Evolutionary conservation across 2,113 vertebrate species (phyloP).

Genomic region (Porphyrio hochstetteri): DNA sequence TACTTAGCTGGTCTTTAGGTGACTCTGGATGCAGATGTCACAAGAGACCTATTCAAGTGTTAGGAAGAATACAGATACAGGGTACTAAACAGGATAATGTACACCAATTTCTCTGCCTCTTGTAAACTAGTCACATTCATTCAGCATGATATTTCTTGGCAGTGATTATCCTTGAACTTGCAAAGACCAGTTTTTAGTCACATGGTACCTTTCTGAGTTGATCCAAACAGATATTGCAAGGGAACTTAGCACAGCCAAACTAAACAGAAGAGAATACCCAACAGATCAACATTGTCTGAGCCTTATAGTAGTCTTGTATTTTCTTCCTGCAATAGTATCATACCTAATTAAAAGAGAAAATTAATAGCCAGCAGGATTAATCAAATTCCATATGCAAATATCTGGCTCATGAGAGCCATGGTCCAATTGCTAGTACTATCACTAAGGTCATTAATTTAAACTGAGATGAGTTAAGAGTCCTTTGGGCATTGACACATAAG

Average conservation of each 20-base stretch:
- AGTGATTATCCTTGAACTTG: background rate
- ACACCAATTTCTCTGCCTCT: background rate
- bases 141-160: background rate
- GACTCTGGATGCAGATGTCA: background rate
- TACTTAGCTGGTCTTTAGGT: background rate
- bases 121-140: background rate
- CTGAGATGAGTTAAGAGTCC: slow-evolving; percentile 62
- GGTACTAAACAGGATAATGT: background rate
- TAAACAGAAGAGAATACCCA: background rate
- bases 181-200: background rate
- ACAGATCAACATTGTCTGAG: background rate
- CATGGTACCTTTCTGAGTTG: background rate
- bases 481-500: slow-evolving; percentile 55
- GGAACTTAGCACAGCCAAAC: background rate
- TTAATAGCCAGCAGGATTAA: slow-evolving; percentile 68
- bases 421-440: slow-evolving; percentile 62
- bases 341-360: slow-evolving; percentile 68
- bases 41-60: background rate
- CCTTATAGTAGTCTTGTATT: background rate
- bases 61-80: background rate
- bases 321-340: slow-evolving; percentile 8
- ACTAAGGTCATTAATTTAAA: slow-evolving; percentile 72
- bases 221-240: background rate
- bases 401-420: slow-evolving; percentile 54
- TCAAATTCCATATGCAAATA: slow-evolving; percentile 64